Evolutionary conservation across 2,113 vertebrate species (phyloP), one percentile per base, ranked within the genome.

Genomic region (Platysternon megacephalum): DNA sequence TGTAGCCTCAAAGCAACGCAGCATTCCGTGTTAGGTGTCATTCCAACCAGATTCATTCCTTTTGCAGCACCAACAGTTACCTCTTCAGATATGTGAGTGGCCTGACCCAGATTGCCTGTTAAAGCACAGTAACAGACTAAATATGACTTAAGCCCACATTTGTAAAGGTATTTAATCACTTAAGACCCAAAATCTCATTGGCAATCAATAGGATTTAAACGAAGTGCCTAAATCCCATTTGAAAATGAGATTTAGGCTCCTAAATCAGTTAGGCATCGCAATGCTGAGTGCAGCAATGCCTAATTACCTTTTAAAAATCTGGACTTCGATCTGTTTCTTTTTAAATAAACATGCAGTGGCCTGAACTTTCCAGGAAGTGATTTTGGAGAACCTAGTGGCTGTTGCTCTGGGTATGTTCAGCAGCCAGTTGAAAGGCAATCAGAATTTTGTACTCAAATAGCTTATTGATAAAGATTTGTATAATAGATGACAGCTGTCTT

Each of bases 391-490:
- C 53, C 35, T 49, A 58, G 44, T 19, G 93, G 42, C 51, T 82
- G 11, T 51, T 93, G 49, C 12, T 74, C 81, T 94, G 80, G 26
- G 8, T 86, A 6, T 9, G 26, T 48, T 88, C 42, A 48, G 10
- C 65, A 74, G 48, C 17, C 29, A 28, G 46, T 52, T 3, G 3
- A 12, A 92, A 84, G 91, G 85, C 9, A 52, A 14, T 51, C 72
- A 87, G 8, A 82, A 39, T 83, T 29, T 85, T 78, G 16, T 52
- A 24, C 14, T 87, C 0, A 0, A 22, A 28, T 53, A 79, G 56
- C 51, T 96, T 39, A 39, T 49, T 78, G 55, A 26, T 94, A 89
- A 44, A 44, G 84, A 49, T 19, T 1, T 1, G 11, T 82, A 42
- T 28, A 72, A n/a, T 39, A 26, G 88, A 74, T 91, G 46, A 49